Percentiles rank a stretch among this genome's conserved stretches.
Evolutionary conservation across 2,113 vertebrate species (phyloP).

Genomic region (Chionodraco myersi): DNA sequence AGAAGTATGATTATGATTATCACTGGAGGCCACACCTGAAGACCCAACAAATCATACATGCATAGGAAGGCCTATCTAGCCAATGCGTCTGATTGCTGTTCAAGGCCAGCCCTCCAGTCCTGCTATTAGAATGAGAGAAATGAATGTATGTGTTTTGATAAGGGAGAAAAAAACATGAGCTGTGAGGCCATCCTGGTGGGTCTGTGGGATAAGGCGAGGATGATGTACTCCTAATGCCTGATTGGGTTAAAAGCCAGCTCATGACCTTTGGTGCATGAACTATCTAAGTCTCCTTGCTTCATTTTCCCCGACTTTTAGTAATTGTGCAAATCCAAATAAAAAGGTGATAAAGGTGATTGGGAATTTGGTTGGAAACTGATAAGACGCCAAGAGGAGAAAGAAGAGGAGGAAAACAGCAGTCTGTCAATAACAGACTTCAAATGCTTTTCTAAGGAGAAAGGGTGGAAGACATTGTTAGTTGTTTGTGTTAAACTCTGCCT

Average conservation of each 20-base stretch:
- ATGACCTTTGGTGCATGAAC: constrained; percentile 52
- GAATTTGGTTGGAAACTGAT: constrained; percentile 33
- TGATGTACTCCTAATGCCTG: constrained; percentile 39
- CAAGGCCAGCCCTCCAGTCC: constrained; percentile 67
- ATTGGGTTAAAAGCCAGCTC: constrained; percentile 61
- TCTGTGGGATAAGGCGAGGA: constrained; percentile 56
- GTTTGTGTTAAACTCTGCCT: no score
- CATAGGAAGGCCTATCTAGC: constrained; percentile 61
- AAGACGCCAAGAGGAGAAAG: background rate
- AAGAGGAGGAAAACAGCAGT: background rate
- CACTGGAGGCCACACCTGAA: constrained; percentile 73
- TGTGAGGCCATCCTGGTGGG: constrained; percentile 59
- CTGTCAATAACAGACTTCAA: background rate
- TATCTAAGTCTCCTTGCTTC: constrained; percentile 17
- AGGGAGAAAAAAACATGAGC: constrained; percentile 41
- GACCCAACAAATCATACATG: constrained; percentile 73
- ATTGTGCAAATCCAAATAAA: constrained; percentile 37
- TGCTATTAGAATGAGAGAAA: constrained; percentile 62
- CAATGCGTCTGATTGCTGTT: constrained; percentile 61
- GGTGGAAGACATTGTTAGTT: background rate
- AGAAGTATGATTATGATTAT: constrained; percentile 70
- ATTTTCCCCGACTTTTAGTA: constrained; percentile 6
- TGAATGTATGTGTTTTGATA: constrained; percentile 70
- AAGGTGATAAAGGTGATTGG: constrained; percentile 19
- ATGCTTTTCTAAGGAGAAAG: background rate